Base-by-base conservation (phyloP, 1,140 invertebrate genomes). In the Diabrotica undecimpunctata region DNA sequence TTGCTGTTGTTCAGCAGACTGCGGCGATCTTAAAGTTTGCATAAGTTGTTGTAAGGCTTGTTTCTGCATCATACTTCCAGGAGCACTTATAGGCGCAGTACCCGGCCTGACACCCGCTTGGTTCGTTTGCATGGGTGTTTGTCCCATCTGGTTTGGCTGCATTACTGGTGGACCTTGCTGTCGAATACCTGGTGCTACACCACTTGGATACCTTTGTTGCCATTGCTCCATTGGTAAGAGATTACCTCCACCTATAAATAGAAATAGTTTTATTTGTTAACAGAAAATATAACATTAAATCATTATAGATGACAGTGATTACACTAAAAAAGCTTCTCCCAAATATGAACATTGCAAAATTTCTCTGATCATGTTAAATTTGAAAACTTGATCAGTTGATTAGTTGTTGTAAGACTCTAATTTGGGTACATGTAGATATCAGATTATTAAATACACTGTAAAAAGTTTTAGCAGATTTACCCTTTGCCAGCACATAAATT, bases 1-100 rank as follows among this genome's bases (percentile, higher is more conserved):
- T 74, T 93, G 89, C 74, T 98, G 95, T 75, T 96, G 94, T 72
- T 97, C 94, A 55, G 91, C 92, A n/a, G 90, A 90, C 64, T 88
- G 89, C 11, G 94, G 94, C 73, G 91, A 93, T 72, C 92, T 89
- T 36, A 98, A 83, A 50, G 94, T 95, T 61, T 90, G 86, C 84
- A 98, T 88, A 11, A 98, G 86, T 77, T 96, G 92, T 67, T 96
- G 92, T 41, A 97, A 79, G 37, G 93, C 92, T 73, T 91, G 89
- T 72, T 91, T 90, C 57, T 91, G 88, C 71, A 87, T 74, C 53
- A 68, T 69, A 69, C 75, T 66, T 68, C 73, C 71, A 65, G 69
- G 69, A 54, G 67, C 57, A 64, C 73, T 10, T 74, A 79, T 10
- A 81, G 79, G 64, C 79, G 80, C 55, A 76, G 78, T 4, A 67